Percentiles rank a stretch among this genome's conserved stretches.
These are phyloP conservation scores for Agrilus biguttatus DNA, from an alignment of 2,888 invertebrate genomes.

Conservation along the genomic window DNA sequence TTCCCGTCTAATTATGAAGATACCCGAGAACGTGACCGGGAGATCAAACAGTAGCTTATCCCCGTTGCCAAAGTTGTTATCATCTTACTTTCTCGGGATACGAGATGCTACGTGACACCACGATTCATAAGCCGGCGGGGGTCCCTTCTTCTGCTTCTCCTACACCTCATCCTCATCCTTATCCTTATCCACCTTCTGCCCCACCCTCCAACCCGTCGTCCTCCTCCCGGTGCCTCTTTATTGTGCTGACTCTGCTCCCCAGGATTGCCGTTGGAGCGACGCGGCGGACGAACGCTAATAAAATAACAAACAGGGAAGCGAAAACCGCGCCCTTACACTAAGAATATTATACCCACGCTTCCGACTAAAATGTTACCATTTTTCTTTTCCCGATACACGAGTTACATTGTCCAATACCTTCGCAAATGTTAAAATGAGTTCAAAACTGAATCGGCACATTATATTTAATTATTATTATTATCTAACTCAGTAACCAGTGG, in stretches of 20 bases:
- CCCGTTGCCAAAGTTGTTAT: constrained; percentile 8
- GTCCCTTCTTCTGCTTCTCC: constrained; percentile 13
- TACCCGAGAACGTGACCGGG: constrained; percentile 10
- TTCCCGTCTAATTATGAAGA: constrained; percentile 1
- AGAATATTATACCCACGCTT: too few species aligned
- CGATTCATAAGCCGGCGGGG: constrained; percentile 15
- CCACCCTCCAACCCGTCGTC: constrained; percentile 5
- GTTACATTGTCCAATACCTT: too few species aligned
- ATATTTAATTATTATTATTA: too few species aligned
- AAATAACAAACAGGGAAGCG: constrained; percentile 23
- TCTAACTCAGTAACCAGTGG: too few species aligned
- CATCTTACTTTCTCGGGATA: constrained; percentile 9
- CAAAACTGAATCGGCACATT: too few species aligned
- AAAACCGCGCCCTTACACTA: constrained; percentile 18
- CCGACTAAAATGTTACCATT: too few species aligned
- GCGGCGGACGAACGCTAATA: constrained; percentile 17
- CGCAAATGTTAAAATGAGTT: too few species aligned
- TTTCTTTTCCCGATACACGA: too few species aligned
- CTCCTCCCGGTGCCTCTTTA: constrained; percentile 11
- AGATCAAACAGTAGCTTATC: constrained; percentile 8
- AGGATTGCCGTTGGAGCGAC: constrained; percentile 18
- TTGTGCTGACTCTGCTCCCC: constrained; percentile 18
- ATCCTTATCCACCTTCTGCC: too few species aligned
- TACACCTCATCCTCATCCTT: constrained; percentile 1
- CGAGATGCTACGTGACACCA: constrained; percentile 13